These are phyloP conservation scores for Spongilla lacustris DNA, from an alignment of 37 sponge, comb jelly and placozoan genomes.

Conservation along the genomic window DNA sequence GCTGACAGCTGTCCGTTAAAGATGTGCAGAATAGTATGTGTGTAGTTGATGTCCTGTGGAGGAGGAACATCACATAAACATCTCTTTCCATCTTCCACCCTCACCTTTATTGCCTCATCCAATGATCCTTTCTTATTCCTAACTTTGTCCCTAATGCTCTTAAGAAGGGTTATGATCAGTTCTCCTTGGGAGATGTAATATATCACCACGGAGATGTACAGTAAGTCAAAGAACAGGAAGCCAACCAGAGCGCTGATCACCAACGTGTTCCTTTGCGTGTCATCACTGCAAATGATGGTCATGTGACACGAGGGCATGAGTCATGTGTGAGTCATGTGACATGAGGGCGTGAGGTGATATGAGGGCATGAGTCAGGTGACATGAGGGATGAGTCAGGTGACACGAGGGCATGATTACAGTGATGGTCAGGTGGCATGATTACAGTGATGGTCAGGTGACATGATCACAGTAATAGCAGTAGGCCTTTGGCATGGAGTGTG, in stretches of 20 bases:
- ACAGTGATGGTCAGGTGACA: background rate
- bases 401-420: background rate
- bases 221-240: constrained; percentile 71
- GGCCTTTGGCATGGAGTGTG: background rate
- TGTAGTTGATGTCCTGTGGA: constrained; percentile 37
- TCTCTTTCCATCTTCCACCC: background rate
- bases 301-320: constrained; percentile 4
- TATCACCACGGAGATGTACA: constrained; percentile 77
- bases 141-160: constrained; percentile 57
- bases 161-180: constrained; percentile 56
- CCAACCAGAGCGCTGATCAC: constrained; percentile 55
- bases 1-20: constrained; percentile 62
- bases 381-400: background rate
- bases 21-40: constrained; percentile 36
- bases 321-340: background rate
- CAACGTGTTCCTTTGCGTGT: constrained; percentile 20
- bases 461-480: background rate
- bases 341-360: background rate
- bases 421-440: background rate
- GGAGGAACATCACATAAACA: background rate
- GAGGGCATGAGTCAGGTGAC: background rate
- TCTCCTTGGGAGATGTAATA: constrained; percentile 72
- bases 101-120: constrained; percentile 64
- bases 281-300: background rate
- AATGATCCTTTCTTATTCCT: constrained; percentile 44